A percentile compares a stretch with the other conserved stretches of the same genome.
Evolutionary conservation across 2,888 invertebrate genomes (phyloP).

Genomic region (Nephrotoma appendiculata): DNA sequence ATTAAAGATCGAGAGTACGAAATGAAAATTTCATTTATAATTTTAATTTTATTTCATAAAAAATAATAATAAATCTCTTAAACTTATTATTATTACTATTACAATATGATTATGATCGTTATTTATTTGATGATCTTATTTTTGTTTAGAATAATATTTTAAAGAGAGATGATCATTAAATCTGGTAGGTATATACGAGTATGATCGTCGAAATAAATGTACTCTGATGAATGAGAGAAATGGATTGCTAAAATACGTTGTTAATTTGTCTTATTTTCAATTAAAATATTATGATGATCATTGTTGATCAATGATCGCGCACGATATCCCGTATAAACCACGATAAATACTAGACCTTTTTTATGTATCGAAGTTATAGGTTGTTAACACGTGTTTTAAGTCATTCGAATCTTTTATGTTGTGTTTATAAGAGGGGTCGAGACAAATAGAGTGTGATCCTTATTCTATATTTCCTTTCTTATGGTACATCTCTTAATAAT

Average conservation of each 20-base stretch:
- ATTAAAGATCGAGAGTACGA: not conserved
- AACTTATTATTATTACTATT: not conserved
- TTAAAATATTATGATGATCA: not conserved
- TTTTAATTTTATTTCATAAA: conserved; percentile 2
- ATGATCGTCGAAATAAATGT: not conserved
- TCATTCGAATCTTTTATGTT: not conserved
- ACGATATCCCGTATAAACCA: not conserved
- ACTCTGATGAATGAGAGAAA: not conserved
- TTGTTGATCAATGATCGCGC: not conserved
- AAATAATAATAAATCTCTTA: conserved; percentile 2
- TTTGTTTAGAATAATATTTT: not conserved
- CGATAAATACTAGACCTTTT: not conserved
- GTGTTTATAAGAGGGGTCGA: not conserved
- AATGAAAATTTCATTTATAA: conserved; percentile 1
- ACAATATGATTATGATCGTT: not conserved
- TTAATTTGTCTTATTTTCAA: not conserved
- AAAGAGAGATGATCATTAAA: not conserved
- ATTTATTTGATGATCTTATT: not conserved
- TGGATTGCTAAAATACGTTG: not conserved
- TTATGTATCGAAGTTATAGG: not conserved
- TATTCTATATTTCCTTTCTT: not conserved
- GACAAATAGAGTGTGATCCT: not conserved
- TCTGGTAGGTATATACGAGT: not conserved
- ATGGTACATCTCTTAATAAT: not conserved
- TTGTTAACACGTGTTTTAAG: not conserved